Conservation (phyloP, 2,888 invertebrate species). For the Pseudococcus viburni region DNA sequence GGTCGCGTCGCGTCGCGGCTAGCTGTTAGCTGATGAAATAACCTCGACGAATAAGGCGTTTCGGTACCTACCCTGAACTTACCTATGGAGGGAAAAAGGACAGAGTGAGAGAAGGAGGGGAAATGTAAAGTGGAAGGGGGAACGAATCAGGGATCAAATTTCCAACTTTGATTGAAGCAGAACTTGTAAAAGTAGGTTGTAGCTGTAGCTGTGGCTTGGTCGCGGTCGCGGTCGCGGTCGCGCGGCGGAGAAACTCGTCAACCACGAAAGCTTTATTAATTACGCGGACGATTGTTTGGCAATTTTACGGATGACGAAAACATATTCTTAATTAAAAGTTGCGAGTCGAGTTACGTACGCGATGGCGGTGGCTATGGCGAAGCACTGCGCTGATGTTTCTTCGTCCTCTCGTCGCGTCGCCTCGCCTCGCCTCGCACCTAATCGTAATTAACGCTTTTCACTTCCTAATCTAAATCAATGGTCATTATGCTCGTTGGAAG, state of each 20-base stretch:
- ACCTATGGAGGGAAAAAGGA: too few relatives aligned
- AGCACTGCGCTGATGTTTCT: too few relatives aligned
- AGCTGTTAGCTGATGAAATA: too few relatives aligned
- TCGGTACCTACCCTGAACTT: too few relatives aligned
- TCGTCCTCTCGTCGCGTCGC: background rate
- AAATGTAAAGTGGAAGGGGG: too few relatives aligned
- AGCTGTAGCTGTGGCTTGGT: background rate
- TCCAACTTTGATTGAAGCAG: background rate
- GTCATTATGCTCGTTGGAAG: background rate
- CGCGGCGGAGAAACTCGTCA: background rate
- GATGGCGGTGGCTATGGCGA: too few relatives aligned
- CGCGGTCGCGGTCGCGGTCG: too few relatives aligned
- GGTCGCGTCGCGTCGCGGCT: too few relatives aligned
- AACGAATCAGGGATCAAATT: background rate
- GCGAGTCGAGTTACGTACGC: background rate
- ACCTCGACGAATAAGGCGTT: too few relatives aligned
- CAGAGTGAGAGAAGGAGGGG: too few relatives aligned
- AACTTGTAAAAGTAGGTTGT: background rate
- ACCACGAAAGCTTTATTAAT: constrained; percentile 23
- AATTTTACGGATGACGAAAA: background rate
- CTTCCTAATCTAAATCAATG: background rate
- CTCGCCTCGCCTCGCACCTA: background rate
- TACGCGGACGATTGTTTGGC: constrained; percentile 6
- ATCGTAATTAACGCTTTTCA: constrained; percentile 26
- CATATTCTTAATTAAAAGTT: constrained; percentile 36